Base-by-base conservation (phyloP, 2,888 invertebrate species). In the Pseudeuparius sepicola region DNA sequence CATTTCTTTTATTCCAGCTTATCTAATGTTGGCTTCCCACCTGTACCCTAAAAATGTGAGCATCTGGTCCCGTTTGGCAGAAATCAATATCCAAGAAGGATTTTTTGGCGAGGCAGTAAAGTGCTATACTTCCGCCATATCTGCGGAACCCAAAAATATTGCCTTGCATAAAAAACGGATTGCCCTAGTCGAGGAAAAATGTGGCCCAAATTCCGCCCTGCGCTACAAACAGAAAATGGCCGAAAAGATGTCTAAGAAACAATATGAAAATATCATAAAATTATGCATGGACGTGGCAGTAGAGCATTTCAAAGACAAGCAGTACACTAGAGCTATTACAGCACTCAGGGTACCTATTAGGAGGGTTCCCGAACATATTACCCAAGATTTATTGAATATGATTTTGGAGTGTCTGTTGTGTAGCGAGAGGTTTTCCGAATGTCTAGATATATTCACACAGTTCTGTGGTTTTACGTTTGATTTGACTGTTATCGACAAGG, bases 31-130 rank as follows among this genome's bases (percentile, higher is more conserved):
- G 5, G 45, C 45, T 3, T 33, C 31, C 11, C 85, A 89, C 63
- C 66, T 93, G 17, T 78, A 78, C 54, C 82, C 83, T 0, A 72
- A 74, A 38, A 81, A 90, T 63, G 69, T 76, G 1, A 80, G 83
- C 48, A 83, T 88, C 49, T 93, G 92, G 92, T 65, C 80, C n/a
- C 68, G 82, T 42, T 68, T 94, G 13, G 90, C 87, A 3, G 79
- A 80, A 42, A 65, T 85, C 48, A 80, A 82, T 11, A 63, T 81
- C 34, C 77, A 85, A 51, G 71, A 74, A 40, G 74, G 75, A 24
- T 78, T 90, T 55, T 58, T 73, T 4, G 73, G 71, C 44, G 83
- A 87, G 59, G 90, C 90, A 15, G 74, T 87, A 46, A 72, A 77
- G 31, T 90, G 88, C 56, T 88, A 83, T 49, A 74, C 79, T 2